Conservation (phyloP, 2,888 invertebrate genomes). For the Polydrusus pterygomalis region DNA sequence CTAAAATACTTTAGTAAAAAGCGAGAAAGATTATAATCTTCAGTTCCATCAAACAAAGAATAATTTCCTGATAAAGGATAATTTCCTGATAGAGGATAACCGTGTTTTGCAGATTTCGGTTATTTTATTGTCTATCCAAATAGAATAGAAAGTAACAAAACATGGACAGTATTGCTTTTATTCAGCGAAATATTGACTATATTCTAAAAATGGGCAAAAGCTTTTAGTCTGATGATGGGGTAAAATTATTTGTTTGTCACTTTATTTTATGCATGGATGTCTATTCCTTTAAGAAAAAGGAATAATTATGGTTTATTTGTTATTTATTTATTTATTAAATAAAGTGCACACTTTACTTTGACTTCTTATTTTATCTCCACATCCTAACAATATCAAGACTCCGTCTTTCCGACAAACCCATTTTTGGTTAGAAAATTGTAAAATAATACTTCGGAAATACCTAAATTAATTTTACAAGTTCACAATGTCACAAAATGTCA, state of each 20-base stretch:
- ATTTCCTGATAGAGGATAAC: not conserved
- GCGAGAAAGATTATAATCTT: not conserved
- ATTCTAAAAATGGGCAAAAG: slow-evolving; percentile 4
- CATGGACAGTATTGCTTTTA: not conserved
- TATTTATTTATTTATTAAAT: too few species aligned
- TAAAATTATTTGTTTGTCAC: not conserved
- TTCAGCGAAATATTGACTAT: not conserved
- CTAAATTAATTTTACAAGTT: too few species aligned
- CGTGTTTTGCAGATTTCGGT: slow-evolving; percentile 1
- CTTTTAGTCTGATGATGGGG: not conserved
- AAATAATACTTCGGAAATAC: too few species aligned
- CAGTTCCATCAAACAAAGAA: not conserved
- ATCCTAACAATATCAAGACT: too few species aligned
- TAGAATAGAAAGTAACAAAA: slow-evolving; percentile 9
- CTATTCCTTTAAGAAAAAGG: too few species aligned
- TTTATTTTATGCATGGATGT: too few species aligned
- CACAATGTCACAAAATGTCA: too few species aligned
- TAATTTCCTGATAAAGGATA: slow-evolving; percentile 1
- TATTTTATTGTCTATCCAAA: slow-evolving; percentile 2
- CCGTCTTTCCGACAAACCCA: too few species aligned
- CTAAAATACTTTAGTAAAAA: not conserved
- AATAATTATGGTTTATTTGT: too few species aligned
- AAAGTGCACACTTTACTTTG: too few species aligned
- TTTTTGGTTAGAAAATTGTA: too few species aligned
- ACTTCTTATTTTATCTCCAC: too few species aligned